Base-by-base conservation (phyloP, 2,888 invertebrate species). In the Deilephila porcellus region DNA sequence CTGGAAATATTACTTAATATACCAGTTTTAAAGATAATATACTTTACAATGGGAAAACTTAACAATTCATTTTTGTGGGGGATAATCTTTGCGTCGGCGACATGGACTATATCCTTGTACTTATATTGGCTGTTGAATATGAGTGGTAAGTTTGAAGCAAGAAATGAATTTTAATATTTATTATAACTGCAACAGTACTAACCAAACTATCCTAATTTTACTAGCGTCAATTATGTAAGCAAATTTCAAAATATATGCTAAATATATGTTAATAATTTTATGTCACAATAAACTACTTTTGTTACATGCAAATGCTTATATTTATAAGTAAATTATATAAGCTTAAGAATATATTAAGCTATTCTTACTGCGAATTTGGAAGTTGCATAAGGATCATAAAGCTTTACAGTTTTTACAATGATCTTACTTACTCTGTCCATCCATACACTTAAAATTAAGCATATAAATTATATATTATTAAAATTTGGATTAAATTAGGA, bases 21-120 rank as follows among this genome's bases (percentile, higher is more conserved):
- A 56, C 56, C n/a, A 6, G 56, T 17, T 56, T n/a, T n/a, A 56
- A 56, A 56, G 6, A 56, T 6, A 56, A 56, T 6, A 56, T 17
- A n/a, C 6, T 56, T n/a, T 45, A 79, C 59, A 71, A 86, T 89
- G 86, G 80, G 86, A 70, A 90, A 86, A 76, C 77, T 93, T 45
- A 96, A 95, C 82, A 95, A 95, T 86, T 97, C 97, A 0, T 97
- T 97, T 87, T 84, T 97, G 59, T 96, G 96, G 88, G 97, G 97
- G 34, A 96, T 97, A 76, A 87, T 97, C 74, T 95, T 97, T 85
- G 97, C 97, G 0, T 97, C 97, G 0, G 86, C 96, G 60, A 97
- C 97, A 74, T 97, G 97, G 97, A 94, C 95, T 60, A 91, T 97
- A 71, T 97, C 97, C 71, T 87, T 97, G 63, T 97, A 97, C 85